Conservation (phyloP, 1,140 invertebrate species). For the Drosophila repleta region DNA sequence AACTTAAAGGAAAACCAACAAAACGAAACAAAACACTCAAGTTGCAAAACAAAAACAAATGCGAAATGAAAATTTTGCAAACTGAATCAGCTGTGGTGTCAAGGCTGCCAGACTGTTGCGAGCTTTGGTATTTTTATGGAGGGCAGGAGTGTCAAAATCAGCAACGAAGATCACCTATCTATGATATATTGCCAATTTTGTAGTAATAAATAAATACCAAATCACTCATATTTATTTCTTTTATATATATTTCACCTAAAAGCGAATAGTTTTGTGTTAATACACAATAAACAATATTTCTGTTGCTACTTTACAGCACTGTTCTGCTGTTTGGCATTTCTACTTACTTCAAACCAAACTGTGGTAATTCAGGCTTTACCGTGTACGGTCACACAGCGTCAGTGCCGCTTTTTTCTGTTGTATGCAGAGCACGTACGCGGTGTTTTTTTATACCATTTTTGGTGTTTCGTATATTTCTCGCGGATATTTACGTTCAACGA, state of each 20-base stretch:
- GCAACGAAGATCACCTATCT: background rate
- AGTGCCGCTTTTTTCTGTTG: slow-evolving; percentile 52
- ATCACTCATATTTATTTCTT: too few species aligned
- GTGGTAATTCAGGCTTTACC: background rate
- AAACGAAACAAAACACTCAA: slow-evolving; percentile 13
- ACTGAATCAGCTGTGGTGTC: slow-evolving; percentile 12
- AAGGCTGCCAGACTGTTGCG: slow-evolving; percentile 7
- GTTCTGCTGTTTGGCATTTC: background rate
- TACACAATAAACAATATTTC: background rate
- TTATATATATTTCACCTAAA: too few species aligned
- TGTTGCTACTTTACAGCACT: slow-evolving; percentile 23
- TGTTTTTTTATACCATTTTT: slow-evolving; percentile 23
- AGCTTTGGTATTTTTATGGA: background rate
- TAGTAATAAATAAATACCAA: background rate
- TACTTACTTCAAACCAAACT: background rate
- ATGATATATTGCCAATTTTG: background rate
- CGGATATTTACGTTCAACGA: slow-evolving; percentile 37
- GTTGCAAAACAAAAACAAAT: slow-evolving; percentile 23
- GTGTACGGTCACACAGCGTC: slow-evolving; percentile 27
- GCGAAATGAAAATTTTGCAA: slow-evolving; percentile 9
- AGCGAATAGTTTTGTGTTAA: too few species aligned
- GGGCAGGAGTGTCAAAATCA: background rate
- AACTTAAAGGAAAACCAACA: slow-evolving; percentile 5
- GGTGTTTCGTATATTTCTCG: slow-evolving; percentile 35
- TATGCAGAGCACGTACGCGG: slow-evolving; percentile 37